Evolutionary conservation across 2,888 invertebrate species (phyloP), one percentile per base, ranked within the genome.

Genomic region (Stictocephala bisonia): DNA sequence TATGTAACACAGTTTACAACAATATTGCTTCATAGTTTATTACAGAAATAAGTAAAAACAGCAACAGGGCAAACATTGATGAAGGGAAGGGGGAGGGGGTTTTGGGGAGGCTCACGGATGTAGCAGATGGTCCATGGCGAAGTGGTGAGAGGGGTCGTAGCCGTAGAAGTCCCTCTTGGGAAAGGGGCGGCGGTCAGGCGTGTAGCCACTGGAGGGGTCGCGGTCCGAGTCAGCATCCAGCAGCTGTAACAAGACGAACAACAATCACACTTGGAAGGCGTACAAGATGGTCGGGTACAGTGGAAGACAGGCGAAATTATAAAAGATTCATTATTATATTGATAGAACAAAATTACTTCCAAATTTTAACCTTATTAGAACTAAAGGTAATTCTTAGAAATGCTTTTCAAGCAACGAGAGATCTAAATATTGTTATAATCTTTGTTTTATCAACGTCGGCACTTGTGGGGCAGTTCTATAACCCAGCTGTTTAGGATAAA

Each of bases 211-310:
- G 27, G 41, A 22, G 11, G 70, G 75, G 15, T 73, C 67, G 2
- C 74, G 73, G 44, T 77, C 77, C 3, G 75, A 53, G 40, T 78
- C 78, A 50, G 75, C 71, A 35, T 78, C 78, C 72, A 78, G 41
- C 11, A 78, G 74, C 78, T 78, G 76, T 1, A 69, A 53, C 69
- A 69, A n/a, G 24, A n/a, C n/a, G 18, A 44, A 11, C 4, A 44
- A n/a, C n/a, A n/a, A n/a, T n/a, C n/a, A n/a, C n/a, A n/a, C n/a
- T n/a, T n/a, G n/a, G n/a, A n/a, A n/a, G n/a, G n/a, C n/a, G n/a
- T n/a, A n/a, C n/a, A n/a, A n/a, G n/a, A n/a, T n/a, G n/a, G n/a
- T n/a, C n/a, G n/a, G n/a, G n/a, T n/a, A n/a, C n/a, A n/a, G n/a
- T n/a, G n/a, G n/a, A n/a, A n/a, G n/a, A n/a, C n/a, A n/a, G n/a